Percentiles rank a stretch among this genome's conserved stretches.
Evolutionary conservation across 2,797 vertebrate genomes (phyloP).

Genomic region (Falco rusticolus): DNA sequence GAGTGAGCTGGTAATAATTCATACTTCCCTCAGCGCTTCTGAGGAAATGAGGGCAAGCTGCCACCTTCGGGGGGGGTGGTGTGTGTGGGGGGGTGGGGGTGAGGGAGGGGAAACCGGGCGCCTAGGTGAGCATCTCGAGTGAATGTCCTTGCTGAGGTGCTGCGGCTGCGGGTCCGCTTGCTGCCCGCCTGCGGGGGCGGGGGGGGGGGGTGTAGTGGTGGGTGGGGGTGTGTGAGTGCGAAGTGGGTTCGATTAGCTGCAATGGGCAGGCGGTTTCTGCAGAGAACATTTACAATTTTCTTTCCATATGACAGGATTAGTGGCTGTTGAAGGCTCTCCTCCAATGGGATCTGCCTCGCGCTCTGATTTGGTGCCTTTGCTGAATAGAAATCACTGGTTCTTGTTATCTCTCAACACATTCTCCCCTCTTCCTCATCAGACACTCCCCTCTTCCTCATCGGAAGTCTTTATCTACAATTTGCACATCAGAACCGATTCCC

Average conservation of each 20-base stretch:
- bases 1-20: neutral
- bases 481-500: neutral
- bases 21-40: neutral
- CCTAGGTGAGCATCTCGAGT: neutral
- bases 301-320: conserved; percentile 76
- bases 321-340: conserved; percentile 68
- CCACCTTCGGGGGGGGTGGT: neutral
- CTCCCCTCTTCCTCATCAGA: conserved; percentile 32
- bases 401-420: conserved; percentile 59
- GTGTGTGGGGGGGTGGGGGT: neutral
- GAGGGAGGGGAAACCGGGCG: neutral
- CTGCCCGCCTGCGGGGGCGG: neutral
- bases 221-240: neutral
- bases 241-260: conserved; percentile 70
- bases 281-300: conserved; percentile 76
- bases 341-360: conserved; percentile 76
- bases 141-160: neutral
- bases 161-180: neutral
- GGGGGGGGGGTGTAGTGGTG: neutral
- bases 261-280: conserved; percentile 73
- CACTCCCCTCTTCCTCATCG: conserved; percentile 40
- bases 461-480: conserved; percentile 62
- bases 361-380: conserved; percentile 78
- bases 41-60: neutral
- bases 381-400: conserved; percentile 76